phyloP scores from a whole-genome alignment of 2,113 vertebrate species.

The Indicator maculatus region DNA sequence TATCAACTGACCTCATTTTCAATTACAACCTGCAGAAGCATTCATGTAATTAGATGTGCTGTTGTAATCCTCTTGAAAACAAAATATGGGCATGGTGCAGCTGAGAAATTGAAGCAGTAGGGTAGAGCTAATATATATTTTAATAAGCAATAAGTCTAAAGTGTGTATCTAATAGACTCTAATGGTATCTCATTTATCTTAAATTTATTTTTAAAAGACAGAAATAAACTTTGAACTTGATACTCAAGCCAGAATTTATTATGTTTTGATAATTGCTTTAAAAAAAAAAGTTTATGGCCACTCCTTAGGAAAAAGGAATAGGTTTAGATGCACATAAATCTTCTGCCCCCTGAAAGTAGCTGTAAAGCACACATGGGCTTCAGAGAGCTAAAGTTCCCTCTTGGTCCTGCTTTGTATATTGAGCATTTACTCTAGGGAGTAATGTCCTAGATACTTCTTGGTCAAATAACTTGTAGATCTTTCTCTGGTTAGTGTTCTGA shows the following conservation, averaged over 20 bases:
- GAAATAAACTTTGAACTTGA: neutral
- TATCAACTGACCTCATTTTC: conserved; percentile 2
- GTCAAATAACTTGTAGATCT: neutral
- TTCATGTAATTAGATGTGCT: conserved; percentile 21
- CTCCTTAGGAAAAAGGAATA: neutral
- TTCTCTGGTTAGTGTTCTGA: neutral
- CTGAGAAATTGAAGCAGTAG: neutral
- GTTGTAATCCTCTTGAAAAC: conserved; percentile 36
- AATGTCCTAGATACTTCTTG: neutral
- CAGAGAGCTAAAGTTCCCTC: neutral
- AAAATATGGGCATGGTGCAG: neutral
- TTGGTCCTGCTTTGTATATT: neutral
- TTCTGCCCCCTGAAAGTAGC: neutral
- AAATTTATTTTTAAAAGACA: neutral
- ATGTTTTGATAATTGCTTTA: neutral
- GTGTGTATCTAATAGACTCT: neutral
- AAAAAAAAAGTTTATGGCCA: neutral
- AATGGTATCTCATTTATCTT: neutral
- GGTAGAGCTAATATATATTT: neutral
- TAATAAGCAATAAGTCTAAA: neutral
- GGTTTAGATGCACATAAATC: neutral
- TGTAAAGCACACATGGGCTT: neutral
- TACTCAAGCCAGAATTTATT: neutral
- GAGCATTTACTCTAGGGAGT: neutral
- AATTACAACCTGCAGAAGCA: neutral